phyloP scores from a whole-genome alignment of 2,797 vertebrate species.

The Emydoidea blandingii region DNA sequence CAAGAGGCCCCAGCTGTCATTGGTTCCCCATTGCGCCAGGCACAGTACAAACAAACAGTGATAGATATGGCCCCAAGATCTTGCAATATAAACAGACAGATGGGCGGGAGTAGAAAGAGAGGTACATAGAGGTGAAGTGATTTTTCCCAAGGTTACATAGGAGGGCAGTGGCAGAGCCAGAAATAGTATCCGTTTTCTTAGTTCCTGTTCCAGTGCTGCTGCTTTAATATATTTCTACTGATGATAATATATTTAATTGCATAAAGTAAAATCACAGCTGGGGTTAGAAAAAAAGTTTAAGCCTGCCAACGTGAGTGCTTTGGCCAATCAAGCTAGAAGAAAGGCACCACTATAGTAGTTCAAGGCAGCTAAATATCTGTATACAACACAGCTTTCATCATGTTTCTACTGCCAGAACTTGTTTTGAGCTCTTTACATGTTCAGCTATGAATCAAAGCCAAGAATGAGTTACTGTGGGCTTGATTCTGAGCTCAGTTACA shows the following conservation, averaged over 20 bases:
- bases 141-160: background rate
- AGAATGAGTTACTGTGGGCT: background rate
- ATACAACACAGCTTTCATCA: conserved; percentile 5
- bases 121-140: background rate
- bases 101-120: background rate
- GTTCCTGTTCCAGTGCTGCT: background rate
- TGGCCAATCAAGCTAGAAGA: conserved; percentile 10
- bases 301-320: background rate
- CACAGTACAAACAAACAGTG: background rate
- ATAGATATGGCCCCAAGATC: background rate
- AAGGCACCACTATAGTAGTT: conserved; percentile 17
- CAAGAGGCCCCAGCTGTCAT: background rate
- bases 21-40: background rate
- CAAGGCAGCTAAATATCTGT: conserved; percentile 14
- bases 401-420: background rate
- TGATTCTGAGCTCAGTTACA: background rate
- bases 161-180: background rate
- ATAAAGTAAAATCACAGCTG: background rate
- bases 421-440: background rate
- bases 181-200: background rate
- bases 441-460: background rate
- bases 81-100: background rate
- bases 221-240: background rate
- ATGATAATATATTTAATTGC: conserved; percentile 8
- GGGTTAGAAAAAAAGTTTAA: background rate